Evolutionary conservation across 2,888 invertebrate species (phyloP).

Genomic region (Drosophila merina): DNA sequence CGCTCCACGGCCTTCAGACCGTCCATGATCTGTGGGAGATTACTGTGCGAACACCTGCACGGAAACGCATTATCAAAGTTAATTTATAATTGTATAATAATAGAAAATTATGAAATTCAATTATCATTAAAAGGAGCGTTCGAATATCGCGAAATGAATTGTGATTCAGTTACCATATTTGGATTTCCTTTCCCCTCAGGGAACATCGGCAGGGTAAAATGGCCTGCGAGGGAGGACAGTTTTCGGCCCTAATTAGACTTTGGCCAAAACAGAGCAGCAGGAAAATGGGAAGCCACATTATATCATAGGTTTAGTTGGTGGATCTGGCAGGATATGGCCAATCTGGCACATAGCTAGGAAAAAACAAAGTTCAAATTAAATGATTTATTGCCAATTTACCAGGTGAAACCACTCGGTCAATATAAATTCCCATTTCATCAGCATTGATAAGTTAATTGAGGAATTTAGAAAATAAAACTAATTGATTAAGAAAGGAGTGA

Average conservation of each 20-base stretch:
- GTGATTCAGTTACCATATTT: slow-evolving; percentile 89
- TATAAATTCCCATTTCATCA: background rate
- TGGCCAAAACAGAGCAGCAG: slow-evolving; percentile 50
- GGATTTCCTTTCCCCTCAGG: slow-evolving; percentile 90
- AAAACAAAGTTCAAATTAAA: background rate
- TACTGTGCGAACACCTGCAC: slow-evolving; percentile 96
- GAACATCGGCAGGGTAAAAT: slow-evolving; percentile 94
- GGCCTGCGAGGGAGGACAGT: slow-evolving; percentile 90
- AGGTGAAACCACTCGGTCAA: background rate
- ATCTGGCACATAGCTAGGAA: slow-evolving; percentile 56
- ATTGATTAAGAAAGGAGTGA: background rate
- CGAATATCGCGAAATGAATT: background rate
- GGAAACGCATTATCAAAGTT: background rate
- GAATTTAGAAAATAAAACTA: background rate
- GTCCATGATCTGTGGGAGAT: slow-evolving; percentile 90
- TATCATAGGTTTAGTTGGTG: slow-evolving; percentile 34
- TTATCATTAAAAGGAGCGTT: background rate
- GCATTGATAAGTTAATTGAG: background rate
- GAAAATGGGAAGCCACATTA: slow-evolving; percentile 55
- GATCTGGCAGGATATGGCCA: background rate
- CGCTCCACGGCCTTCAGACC: slow-evolving; percentile 88
- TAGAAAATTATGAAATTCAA: background rate
- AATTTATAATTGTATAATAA: background rate
- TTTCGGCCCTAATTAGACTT: slow-evolving; percentile 55
- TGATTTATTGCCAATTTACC: background rate